phyloP scores from a whole-genome alignment of 2,797 vertebrate genomes.

The Botia kubotai region DNA sequence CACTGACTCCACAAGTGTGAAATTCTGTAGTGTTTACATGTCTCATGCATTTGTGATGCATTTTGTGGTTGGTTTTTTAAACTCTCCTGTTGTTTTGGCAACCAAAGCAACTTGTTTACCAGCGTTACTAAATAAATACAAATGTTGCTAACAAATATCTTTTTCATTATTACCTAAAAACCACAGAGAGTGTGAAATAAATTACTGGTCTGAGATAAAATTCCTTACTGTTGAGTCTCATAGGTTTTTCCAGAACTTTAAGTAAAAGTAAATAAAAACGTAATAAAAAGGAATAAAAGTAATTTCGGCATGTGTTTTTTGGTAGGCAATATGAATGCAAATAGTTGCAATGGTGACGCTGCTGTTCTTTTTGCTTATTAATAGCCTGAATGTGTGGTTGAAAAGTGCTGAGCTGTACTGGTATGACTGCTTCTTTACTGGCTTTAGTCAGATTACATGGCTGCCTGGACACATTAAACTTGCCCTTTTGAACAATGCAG shows the following conservation, averaged over 20 bases:
- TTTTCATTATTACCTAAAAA: too few species aligned
- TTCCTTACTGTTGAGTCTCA: too few species aligned
- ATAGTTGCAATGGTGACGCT: neutral
- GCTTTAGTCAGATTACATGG: conserved; percentile 77
- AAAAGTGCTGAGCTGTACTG: conserved; percentile 57
- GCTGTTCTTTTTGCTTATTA: conserved; percentile 42
- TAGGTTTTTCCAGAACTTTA: too few species aligned
- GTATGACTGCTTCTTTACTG: conserved; percentile 61
- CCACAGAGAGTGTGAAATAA: too few species aligned
- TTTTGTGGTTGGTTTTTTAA: neutral
- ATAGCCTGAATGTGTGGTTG: conserved; percentile 23
- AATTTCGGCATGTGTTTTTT: neutral
- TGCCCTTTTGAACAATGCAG: conserved; percentile 71
- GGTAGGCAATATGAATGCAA: neutral
- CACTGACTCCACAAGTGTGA: neutral
- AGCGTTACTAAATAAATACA: neutral
- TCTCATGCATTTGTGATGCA: neutral
- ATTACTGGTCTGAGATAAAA: too few species aligned
- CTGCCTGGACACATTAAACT: conserved; percentile 79
- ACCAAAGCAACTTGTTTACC: neutral
- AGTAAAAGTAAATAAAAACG: neutral
- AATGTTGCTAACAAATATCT: too few species aligned
- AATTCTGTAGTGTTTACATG: neutral
- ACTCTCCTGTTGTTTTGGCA: neutral
- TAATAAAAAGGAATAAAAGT: neutral